Evolutionary conservation across 2,888 invertebrate species (phyloP).

Genomic region (Chloroclysta siterata): DNA sequence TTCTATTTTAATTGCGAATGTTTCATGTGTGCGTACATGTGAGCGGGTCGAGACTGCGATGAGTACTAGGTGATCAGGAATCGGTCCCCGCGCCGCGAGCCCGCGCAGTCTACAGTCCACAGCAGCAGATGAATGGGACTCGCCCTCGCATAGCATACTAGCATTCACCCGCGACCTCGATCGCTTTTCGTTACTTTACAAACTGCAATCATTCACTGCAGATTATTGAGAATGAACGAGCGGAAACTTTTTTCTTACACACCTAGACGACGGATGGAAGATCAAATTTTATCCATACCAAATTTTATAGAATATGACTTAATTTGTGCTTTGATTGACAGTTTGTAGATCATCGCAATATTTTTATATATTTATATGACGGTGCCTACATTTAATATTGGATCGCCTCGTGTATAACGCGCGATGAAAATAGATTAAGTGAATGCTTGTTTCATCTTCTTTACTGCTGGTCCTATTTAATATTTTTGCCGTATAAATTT

Average conservation of each 20-base stretch:
- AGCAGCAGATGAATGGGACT: constrained; percentile 70
- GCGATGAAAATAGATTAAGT: constrained; percentile 70
- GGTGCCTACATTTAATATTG: constrained; percentile 62
- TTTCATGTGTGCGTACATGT: constrained; percentile 43
- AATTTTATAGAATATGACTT: too few relatives aligned
- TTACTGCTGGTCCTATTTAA: background rate
- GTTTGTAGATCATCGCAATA: background rate
- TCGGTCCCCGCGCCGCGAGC: constrained; percentile 50
- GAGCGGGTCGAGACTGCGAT: constrained; percentile 54
- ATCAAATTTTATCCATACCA: too few relatives aligned
- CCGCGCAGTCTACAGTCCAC: constrained; percentile 73
- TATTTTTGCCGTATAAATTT: too few relatives aligned
- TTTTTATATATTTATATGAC: constrained; percentile 49
- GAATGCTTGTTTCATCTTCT: constrained; percentile 46
- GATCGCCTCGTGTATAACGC: constrained; percentile 62
- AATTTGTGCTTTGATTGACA: background rate
- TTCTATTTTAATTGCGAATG: constrained; percentile 14
- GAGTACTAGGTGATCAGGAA: constrained; percentile 69
- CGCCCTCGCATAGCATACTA: constrained; percentile 62
- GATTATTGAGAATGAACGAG: too few relatives aligned
- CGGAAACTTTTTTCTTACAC: too few relatives aligned
- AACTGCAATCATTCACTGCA: too few relatives aligned
- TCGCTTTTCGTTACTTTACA: background rate
- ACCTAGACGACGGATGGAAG: too few relatives aligned
- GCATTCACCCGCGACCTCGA: background rate